Percentiles rank a stretch among this genome's conserved stretches.
Conservation (phyloP, 2,888 invertebrate genomes). For the Rhodophaea formosa region DNA sequence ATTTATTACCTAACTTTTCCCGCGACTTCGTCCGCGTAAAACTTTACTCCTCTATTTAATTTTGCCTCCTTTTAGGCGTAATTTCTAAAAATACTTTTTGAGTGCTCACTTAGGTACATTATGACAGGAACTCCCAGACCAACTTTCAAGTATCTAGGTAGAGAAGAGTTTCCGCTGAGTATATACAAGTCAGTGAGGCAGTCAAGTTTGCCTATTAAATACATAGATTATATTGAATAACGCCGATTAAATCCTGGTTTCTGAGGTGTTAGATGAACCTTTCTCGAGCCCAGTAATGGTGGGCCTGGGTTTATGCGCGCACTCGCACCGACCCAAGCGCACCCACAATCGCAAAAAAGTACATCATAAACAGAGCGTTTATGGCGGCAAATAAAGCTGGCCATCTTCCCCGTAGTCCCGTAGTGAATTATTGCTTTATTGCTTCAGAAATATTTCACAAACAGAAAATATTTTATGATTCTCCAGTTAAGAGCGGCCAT, state of each 20-base stretch:
- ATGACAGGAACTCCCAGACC: too few relatives aligned
- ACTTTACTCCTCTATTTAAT: too few relatives aligned
- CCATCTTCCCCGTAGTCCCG: conserved; percentile 78
- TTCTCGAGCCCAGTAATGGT: conserved; percentile 58
- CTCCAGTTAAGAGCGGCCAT: conserved; percentile 77
- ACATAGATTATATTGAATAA: conserved; percentile 1
- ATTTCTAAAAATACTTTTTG: too few relatives aligned
- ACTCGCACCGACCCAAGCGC: conserved; percentile 47
- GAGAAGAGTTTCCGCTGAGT: too few relatives aligned
- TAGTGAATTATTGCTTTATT: conserved; percentile 82
- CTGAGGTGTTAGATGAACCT: conserved; percentile 32
- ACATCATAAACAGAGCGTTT: conserved; percentile 77
- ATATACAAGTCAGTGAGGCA: too few relatives aligned
- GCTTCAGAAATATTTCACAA: conserved; percentile 81
- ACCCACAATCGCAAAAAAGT: conserved; percentile 64
- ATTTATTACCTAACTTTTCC: too few relatives aligned
- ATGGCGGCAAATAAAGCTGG: conserved; percentile 79
- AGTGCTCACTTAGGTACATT: too few relatives aligned
- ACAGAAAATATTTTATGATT: conserved; percentile 82
- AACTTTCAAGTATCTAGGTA: too few relatives aligned
- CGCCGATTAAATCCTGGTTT: too few relatives aligned
- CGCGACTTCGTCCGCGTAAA: too few relatives aligned
- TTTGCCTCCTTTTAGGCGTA: too few relatives aligned
- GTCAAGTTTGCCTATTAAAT: neutral
- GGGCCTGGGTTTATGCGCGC: conserved; percentile 58